Evolutionary conservation across 2,888 invertebrate genomes (phyloP), one percentile per base, ranked within the genome.

Genomic region (Aphodius granarius): DNA sequence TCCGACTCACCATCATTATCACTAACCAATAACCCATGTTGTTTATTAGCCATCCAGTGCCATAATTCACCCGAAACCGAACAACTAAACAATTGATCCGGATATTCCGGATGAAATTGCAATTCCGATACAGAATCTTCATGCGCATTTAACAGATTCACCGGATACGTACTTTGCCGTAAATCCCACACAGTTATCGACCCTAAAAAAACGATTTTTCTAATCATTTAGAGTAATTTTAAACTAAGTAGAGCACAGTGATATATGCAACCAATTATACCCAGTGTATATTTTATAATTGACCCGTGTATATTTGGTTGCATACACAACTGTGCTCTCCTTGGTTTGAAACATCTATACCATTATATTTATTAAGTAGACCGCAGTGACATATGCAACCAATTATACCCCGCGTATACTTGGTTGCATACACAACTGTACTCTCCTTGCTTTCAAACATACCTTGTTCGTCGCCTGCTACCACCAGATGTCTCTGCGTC

Each of bases 161-260:
- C 92, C 0, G 97, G 97, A 84, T 92, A 95, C 2, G 92, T 92
- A 76, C 95, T 94, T 82, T 95, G 93, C 20, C 97, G 89, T 79
- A 97, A 88, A 87, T 97, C 97, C 97, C 97, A 97, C 0, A 97
- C 92, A 0, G 95, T 95, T 22, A 97, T 86, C 0, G 94, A 91
- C 0, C 97, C 86, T 83, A 78, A 77, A 80, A 76, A 43, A 0
- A 18, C 71, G 15, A n/a, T 21, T 21, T 2, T 43, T 43, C 6
- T 43, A 43, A 6, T 9, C 9, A 23, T 23, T 23, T 43, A 9
- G 13, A 23, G 6, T 4, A 6, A 23, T 23, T 23, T 23, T 23
- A 5, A n/a, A 23, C 23, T 43, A 9, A n/a, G n/a, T n/a, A n/a
- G n/a, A n/a, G n/a, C n/a, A n/a, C n/a, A n/a, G n/a, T n/a, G n/a